Base-by-base conservation (phyloP, 2,113 vertebrate genomes). In the Boulengeromyrus knoepffleri region DNA sequence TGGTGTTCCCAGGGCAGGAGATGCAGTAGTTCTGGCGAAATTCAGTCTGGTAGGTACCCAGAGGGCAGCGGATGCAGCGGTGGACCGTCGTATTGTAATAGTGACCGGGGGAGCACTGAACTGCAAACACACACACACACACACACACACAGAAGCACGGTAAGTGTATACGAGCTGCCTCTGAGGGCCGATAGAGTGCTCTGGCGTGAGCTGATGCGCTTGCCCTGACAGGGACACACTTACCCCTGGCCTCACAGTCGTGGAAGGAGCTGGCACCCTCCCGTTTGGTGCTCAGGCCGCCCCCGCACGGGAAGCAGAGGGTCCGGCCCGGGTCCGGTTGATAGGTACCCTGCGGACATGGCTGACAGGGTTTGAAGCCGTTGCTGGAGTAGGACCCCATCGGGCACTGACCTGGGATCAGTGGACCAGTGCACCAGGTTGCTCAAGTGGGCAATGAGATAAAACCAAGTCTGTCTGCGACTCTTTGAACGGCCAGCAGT, bases 11-110 rank as follows among this genome's bases (percentile, higher is more conserved):
- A 0, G 98, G 98, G 80, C 98, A 99, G 93, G 97, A 91, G 49
- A 98, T 98, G 85, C 98, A 99, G 95, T 98, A 98, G 92, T 99
- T 99, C 95, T 99, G 98, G 10, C 98, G 96, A 80, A 99, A 99
- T 90, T 99, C 98, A 0, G 97, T 98, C 94, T 99, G 98, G 93
- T 99, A 99, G 90, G 98, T 98, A 52, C 97, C 98, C 92, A 97
- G 92, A 0, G 97, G 94, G 88, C 98, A 99, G 94, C 98, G 98
- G 95, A 99, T 99, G 84, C 98, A 99, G 85, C 98, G 97, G 56
- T 99, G 98, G 1, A 97, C 97, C 0, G 97, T 97, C 0, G 97
- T 99, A 95, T 99, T 99, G 95, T 99, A 99, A 95, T 98, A 99
- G 93, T 99, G 98, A 88, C 98, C 98, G 0, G 98, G 98, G 66